A percentile compares a stretch with the other conserved stretches of the same genome.
These are phyloP conservation scores for Pygoscelis antarcticus DNA, from an alignment of 2,113 vertebrate genomes.

Conservation along the genomic window DNA sequence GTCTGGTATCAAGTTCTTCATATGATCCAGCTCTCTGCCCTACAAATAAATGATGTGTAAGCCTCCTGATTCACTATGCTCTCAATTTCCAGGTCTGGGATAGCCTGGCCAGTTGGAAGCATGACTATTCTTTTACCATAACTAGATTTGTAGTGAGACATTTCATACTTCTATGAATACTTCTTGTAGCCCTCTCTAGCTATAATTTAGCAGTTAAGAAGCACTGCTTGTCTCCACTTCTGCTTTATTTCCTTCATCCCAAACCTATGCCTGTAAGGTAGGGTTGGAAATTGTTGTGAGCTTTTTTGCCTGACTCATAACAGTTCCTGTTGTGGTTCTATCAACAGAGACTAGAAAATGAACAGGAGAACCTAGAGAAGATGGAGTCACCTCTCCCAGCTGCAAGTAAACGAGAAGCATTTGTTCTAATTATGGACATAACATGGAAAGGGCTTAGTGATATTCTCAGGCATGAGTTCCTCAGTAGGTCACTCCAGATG, in stretches of 20 bases:
- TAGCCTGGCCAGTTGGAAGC: background rate
- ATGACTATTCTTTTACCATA: background rate
- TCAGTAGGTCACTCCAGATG: background rate
- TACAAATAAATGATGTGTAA: background rate
- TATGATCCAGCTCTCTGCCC: background rate
- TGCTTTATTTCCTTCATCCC: background rate
- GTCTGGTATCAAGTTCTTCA: background rate
- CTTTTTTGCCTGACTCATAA: background rate
- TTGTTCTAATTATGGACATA: background rate
- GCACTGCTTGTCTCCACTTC: background rate
- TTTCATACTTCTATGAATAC: background rate
- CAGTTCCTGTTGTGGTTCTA: background rate
- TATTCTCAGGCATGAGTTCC: background rate
- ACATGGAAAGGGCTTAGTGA: background rate
- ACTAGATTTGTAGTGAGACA: background rate
- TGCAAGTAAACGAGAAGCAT: conserved; percentile 66
- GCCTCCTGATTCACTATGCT: background rate
- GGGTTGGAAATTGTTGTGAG: background rate
- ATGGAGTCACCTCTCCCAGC: conserved; percentile 54
- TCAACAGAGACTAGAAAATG: conserved; percentile 81
- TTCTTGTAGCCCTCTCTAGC: background rate
- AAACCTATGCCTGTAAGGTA: background rate
- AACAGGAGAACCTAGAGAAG: conserved; percentile 69
- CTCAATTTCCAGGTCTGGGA: background rate
- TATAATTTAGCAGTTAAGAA: background rate